Conservation (phyloP, 2,113 vertebrate genomes). For the Eulemur macaco region DNA sequence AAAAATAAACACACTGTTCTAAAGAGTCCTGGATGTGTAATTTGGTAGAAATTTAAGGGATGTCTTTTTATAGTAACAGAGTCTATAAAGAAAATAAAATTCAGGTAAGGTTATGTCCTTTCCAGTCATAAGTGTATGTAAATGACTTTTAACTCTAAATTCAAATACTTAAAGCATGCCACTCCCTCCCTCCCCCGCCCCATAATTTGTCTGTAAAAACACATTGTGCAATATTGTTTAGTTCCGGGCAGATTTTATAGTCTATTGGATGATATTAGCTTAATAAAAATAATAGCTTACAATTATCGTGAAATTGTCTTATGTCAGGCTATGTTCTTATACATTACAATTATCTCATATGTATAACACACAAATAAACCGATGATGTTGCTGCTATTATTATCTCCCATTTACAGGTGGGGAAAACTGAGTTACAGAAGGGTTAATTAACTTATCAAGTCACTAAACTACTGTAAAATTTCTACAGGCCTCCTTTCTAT, state of each 20-base stretch:
- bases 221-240: not conserved
- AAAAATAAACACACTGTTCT: conserved; percentile 70
- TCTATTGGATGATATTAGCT: not conserved
- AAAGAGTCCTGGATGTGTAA: conserved; percentile 61
- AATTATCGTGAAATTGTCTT: not conserved
- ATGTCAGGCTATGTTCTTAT: not conserved
- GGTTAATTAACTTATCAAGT: not conserved
- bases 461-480: conserved; percentile 10
- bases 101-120: conserved; percentile 66
- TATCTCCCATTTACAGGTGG: not conserved
- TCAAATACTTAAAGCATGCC: not conserved
- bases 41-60: conserved; percentile 72
- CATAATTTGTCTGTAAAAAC: not conserved
- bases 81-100: conserved; percentile 66
- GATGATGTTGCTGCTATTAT: not conserved
- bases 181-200: not conserved
- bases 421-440: not conserved
- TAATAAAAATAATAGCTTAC: conserved; percentile 26
- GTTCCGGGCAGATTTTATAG: not conserved
- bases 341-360: not conserved
- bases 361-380: not conserved
- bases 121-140: not conserved
- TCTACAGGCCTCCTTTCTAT: not conserved
- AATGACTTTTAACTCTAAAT: conserved; percentile 38
- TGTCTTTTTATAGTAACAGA: conserved; percentile 71